phyloP scores from a whole-genome alignment of 2,113 vertebrate genomes.

The Stictonetta naevosa region DNA sequence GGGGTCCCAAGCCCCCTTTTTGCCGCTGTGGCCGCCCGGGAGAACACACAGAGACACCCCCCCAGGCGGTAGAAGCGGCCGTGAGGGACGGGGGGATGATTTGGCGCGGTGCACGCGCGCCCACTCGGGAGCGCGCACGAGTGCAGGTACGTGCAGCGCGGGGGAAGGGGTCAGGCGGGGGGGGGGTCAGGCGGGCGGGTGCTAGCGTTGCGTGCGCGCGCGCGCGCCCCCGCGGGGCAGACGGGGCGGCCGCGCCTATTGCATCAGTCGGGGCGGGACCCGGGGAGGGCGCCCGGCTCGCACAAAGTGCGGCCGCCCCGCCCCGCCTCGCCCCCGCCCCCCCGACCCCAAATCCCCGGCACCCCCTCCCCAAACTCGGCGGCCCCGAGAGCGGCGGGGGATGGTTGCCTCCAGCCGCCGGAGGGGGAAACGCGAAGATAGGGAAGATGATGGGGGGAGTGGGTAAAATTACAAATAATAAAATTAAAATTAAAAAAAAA shows the following conservation, averaged over 20 bases:
- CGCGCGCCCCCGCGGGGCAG: not conserved
- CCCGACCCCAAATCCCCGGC: too few species aligned
- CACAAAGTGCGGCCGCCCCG: not conserved
- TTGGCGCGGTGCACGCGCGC: too few species aligned
- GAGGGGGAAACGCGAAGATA: not conserved
- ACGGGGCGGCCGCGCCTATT: not conserved
- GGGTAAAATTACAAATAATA: not conserved
- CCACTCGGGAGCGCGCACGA: too few species aligned
- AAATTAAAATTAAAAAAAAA: too few species aligned
- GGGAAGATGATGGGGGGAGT: not conserved
- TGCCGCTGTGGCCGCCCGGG: too few species aligned
- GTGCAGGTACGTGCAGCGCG: not conserved
- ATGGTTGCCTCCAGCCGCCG: not conserved
- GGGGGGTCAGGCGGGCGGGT: too few species aligned
- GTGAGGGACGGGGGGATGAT: too few species aligned
- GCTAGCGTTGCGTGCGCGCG: not conserved
- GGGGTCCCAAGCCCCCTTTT: too few species aligned
- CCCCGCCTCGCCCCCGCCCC: not conserved
- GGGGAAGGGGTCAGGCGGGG: too few species aligned
- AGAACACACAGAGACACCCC: too few species aligned
- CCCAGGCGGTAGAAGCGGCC: too few species aligned
- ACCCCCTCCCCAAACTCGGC: not conserved
- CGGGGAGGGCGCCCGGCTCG: not conserved
- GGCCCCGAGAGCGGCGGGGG: not conserved
- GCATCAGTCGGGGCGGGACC: constrained; percentile 21